phyloP scores from a whole-genome alignment of 2,797 vertebrate species.

The Poeciliopsis turneri region DNA sequence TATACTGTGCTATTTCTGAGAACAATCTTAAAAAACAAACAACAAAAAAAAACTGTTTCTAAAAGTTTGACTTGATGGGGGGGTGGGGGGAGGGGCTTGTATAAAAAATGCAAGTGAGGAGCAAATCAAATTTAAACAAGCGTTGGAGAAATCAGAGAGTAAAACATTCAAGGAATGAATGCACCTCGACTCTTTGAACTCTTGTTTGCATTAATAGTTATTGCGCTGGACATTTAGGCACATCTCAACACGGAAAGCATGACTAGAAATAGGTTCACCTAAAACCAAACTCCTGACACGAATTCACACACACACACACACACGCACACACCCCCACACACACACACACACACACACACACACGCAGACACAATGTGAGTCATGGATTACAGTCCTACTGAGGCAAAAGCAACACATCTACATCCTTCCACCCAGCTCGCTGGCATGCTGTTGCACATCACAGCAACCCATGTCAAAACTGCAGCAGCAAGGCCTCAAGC shows the following conservation, averaged over 20 bases:
- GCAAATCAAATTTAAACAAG: background rate
- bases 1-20: conserved; percentile 3
- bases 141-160: background rate
- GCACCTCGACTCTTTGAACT: background rate
- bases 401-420: conserved; percentile 52
- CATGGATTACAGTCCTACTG: conserved; percentile 57
- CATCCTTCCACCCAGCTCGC: conserved; percentile 56
- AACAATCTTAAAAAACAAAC: background rate
- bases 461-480: conserved; percentile 58
- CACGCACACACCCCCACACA: too few relatives aligned
- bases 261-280: conserved; percentile 27
- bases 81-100: accelerated
- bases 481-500: conserved; percentile 58
- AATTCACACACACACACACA: background rate
- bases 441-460: conserved; percentile 61
- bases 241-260: background rate
- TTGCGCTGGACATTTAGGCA: conserved; percentile 21
- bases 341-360: too few relatives aligned
- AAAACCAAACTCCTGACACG: conserved; percentile 27
- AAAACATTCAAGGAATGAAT: conserved; percentile 3
- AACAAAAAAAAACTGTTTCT: background rate
- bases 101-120: background rate
- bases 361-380: conserved; percentile 30
- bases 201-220: conserved; percentile 1
- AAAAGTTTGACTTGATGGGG: background rate